These are phyloP conservation scores for Alca torda DNA, from an alignment of 2,797 vertebrate genomes.

Conservation along the genomic window DNA sequence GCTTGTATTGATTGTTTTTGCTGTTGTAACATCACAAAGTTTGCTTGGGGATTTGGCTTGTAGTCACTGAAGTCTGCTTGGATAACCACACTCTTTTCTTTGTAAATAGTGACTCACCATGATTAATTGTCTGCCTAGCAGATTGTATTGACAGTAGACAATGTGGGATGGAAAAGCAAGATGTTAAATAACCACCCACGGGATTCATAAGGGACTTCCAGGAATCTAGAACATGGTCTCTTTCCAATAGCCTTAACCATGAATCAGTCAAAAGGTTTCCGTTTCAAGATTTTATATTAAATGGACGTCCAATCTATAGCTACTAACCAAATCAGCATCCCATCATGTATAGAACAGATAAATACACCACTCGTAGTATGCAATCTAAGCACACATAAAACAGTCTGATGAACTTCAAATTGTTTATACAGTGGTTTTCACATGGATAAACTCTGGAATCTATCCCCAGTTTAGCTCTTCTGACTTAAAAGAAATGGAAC, in stretches of 20 bases:
- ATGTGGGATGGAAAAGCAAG: not conserved
- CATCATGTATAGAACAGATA: not conserved
- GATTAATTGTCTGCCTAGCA: not conserved
- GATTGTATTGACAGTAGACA: not conserved
- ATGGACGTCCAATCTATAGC: not conserved
- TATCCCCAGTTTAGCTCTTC: not conserved
- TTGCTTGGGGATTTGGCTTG: not conserved
- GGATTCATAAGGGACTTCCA: not conserved
- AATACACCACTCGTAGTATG: not conserved
- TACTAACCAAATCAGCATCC: not conserved
- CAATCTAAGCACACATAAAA: not conserved
- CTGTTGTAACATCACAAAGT: not conserved
- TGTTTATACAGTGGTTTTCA: conserved; percentile 6
- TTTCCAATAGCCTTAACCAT: not conserved
- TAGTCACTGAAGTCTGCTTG: not conserved
- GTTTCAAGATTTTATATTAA: not conserved
- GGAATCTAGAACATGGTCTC: not conserved
- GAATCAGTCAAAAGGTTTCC: not conserved
- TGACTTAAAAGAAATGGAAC: not conserved
- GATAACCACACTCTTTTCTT: not conserved
- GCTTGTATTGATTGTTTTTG: not conserved
- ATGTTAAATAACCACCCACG: not conserved
- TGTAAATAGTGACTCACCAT: conserved; percentile 6
- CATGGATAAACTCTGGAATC: conserved; percentile 5
- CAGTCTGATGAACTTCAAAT: not conserved